Base-by-base conservation (phyloP, 2,797 vertebrate genomes). In the Sebastes taczanowskii region DNA sequence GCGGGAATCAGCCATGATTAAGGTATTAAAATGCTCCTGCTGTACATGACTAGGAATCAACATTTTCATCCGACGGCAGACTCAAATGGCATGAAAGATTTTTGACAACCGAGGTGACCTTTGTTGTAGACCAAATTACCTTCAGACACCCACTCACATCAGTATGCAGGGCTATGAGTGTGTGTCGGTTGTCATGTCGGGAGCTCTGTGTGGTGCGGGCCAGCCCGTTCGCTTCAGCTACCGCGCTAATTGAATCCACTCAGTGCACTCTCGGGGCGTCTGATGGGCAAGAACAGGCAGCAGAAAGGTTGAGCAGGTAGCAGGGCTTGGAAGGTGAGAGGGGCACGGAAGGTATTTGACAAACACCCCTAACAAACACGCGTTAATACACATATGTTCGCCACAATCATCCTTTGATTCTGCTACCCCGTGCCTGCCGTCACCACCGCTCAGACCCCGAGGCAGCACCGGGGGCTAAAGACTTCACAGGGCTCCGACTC, bases 401-500 rank as follows among this genome's bases (percentile, higher is more conserved):
- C 68, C 66, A 66, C 77, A 78, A 82, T 86, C 66, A 67, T 42
- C 63, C 82, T 89, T 92, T 90, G 83, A 91, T 91, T 89, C 62
- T 66, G 34, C 76, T 77, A 74, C 59, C 78, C 62, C 8, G 11
- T 29, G 71, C 68, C 66, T 88, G 73, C 77, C 85, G 81, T 90
- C 74, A 59, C 66, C 71, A 6, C 69, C 75, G 76, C 72, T 89
- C 70, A 82, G 60, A 80, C 81, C 94, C 90, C 11, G 67, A 93
- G 91, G 91, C 91, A 56, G 61, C 30, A 88, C 91, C 90, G 77
- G 80, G 52, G 91, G 92, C 87, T 71, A 88, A 86, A 89, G 80
- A 78, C 86, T 90, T 89, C 87, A 85, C 82, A 86, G 76, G 58
- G 73, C 72, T 93, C 76, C 73, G 87, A 83, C 82, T 89, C 80